Conservation (phyloP, 2,888 invertebrate species). For the Epiblema foenella region DNA sequence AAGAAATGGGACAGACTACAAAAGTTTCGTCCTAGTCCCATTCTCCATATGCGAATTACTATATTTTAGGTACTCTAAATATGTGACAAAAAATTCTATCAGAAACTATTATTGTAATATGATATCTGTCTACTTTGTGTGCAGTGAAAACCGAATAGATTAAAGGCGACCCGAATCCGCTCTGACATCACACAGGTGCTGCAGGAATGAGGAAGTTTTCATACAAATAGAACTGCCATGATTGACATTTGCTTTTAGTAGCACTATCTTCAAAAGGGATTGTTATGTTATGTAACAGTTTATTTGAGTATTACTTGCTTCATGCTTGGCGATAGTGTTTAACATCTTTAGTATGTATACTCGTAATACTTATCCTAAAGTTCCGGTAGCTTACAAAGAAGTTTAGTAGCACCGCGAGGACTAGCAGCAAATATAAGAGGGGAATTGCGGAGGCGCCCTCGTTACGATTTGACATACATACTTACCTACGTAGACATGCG, state of each 20-base stretch:
- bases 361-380: not conserved
- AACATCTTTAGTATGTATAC: too few species aligned
- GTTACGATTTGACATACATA: conserved; percentile 69
- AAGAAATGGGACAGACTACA: too few species aligned
- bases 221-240: conserved; percentile 22
- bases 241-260: conserved; percentile 15
- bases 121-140: conserved; percentile 19
- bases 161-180: conserved; percentile 31
- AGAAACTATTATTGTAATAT: conserved; percentile 9
- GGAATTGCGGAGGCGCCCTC: conserved; percentile 57
- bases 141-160: conserved; percentile 30
- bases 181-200: conserved; percentile 26
- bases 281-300: not conserved
- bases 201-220: conserved; percentile 36
- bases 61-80: too few species aligned
- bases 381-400: not conserved
- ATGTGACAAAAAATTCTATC: too few species aligned
- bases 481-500: conserved; percentile 56
- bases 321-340: too few species aligned
- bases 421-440: conserved; percentile 52
- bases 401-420: not conserved
- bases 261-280: not conserved
- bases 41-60: too few species aligned
- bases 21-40: too few species aligned
- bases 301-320: not conserved